A percentile compares a stretch with the other conserved stretches of the same genome.
These are phyloP conservation scores for Netelia fuscicornis DNA, from an alignment of 2,888 invertebrate genomes.

Conservation along the genomic window DNA sequence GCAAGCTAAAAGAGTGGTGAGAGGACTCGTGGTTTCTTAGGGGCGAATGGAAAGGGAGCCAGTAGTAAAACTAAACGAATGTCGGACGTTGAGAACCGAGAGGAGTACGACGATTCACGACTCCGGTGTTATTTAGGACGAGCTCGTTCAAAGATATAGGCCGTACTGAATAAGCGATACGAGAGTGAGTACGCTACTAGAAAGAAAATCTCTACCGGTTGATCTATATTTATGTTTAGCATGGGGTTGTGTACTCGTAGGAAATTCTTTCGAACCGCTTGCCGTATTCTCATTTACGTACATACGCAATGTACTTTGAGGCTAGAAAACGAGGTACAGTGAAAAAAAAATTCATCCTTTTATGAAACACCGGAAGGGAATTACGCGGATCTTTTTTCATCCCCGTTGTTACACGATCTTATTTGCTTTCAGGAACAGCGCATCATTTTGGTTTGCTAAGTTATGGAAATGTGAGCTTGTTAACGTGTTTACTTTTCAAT, in stretches of 20 bases:
- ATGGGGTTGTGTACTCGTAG: not conserved
- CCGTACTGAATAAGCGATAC: constrained; percentile 40
- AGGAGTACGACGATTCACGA: constrained; percentile 60
- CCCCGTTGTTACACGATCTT: too few species aligned
- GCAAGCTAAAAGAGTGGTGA: not conserved
- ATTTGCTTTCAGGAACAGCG: too few species aligned
- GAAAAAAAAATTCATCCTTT: constrained; percentile 4
- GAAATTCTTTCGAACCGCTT: constrained; percentile 18
- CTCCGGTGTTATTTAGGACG: constrained; percentile 52
- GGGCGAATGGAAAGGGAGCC: not conserved
- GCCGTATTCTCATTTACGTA: not conserved
- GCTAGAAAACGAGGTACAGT: not conserved
- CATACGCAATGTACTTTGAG: not conserved
- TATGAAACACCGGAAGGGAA: too few species aligned
- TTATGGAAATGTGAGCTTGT: too few species aligned
- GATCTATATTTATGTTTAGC: constrained; percentile 30
- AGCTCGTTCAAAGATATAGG: constrained; percentile 60
- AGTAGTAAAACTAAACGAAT: constrained; percentile 53
- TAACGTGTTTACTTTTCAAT: too few species aligned
- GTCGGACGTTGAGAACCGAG: constrained; percentile 44
- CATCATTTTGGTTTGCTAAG: too few species aligned
- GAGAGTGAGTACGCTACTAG: constrained; percentile 35
- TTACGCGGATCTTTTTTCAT: too few species aligned
- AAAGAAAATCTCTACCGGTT: constrained; percentile 8
- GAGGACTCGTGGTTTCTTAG: not conserved